Conservation (phyloP, 2,888 invertebrate species). For the Entomobrya multifasciata region DNA sequence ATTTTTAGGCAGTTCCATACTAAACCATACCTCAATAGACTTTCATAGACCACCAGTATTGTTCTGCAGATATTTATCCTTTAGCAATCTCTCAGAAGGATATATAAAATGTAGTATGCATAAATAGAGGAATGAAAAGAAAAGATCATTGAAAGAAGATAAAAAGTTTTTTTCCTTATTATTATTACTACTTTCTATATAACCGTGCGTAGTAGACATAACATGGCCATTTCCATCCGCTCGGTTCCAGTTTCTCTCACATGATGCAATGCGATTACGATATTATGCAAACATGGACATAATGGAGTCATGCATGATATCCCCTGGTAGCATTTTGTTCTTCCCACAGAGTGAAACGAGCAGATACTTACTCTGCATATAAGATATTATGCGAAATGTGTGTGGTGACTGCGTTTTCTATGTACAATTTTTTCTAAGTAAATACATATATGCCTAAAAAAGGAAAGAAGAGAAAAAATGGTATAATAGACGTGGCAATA, state of each 20-base stretch:
- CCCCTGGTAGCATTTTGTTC: conserved; percentile 63
- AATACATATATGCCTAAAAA: no score
- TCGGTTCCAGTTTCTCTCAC: conserved; percentile 34
- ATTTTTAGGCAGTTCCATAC: neutral
- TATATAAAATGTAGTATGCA: neutral
- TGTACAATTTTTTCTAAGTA: neutral
- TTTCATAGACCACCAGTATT: neutral
- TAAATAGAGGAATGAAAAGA: neutral
- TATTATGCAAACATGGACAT: conserved; percentile 72
- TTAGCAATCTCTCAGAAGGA: neutral
- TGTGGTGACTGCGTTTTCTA: no score
- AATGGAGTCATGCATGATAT: conserved; percentile 72
- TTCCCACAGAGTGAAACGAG: conserved; percentile 20
- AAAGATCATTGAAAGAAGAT: neutral
- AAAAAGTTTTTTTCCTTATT: conserved; percentile 13
- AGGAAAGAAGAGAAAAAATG: no score
- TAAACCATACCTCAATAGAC: neutral
- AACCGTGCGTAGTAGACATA: neutral
- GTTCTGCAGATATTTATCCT: neutral
- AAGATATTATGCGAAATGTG: neutral
- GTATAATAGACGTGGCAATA: neutral
- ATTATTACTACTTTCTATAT: conserved; percentile 16
- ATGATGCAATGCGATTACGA: conserved; percentile 56
- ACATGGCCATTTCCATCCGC: conserved; percentile 34
- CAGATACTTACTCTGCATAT: neutral